A percentile compares a stretch with the other conserved stretches of the same genome.
phyloP scores from a whole-genome alignment of 2,797 vertebrate genomes.

The Steatocranus sp. region DNA sequence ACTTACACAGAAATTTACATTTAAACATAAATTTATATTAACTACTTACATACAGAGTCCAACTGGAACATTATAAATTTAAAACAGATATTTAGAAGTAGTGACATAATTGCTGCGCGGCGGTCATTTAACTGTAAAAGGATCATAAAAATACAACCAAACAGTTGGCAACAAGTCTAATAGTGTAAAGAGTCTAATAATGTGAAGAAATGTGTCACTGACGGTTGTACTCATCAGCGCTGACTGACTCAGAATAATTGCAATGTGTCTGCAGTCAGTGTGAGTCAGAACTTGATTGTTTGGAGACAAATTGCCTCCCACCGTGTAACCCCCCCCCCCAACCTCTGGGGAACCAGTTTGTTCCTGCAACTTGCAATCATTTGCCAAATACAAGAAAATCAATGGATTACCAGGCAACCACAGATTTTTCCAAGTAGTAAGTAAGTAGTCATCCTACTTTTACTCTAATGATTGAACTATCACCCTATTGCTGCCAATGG shows the following conservation, averaged over 20 bases:
- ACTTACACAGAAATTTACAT: neutral
- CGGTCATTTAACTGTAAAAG: neutral
- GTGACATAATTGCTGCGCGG: neutral
- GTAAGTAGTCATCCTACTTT: neutral
- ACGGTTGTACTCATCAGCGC: neutral
- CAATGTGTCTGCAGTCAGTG: neutral
- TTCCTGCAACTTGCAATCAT: neutral
- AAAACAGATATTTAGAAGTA: neutral
- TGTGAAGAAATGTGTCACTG: neutral
- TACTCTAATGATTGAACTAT: neutral
- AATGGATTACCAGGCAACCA: neutral
- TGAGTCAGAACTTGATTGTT: neutral
- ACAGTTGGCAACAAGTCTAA: neutral
- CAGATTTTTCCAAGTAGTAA: neutral
- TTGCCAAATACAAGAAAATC: neutral
- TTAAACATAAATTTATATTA: neutral
- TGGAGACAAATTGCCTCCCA: neutral
- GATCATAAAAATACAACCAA: neutral
- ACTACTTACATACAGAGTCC: neutral
- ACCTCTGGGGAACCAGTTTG: neutral
- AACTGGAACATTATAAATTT: neutral
- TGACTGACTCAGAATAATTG: neutral
- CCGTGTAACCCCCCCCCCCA: fast-evolving
- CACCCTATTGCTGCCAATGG: neutral
- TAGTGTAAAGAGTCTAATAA: neutral